Conservation (phyloP, 2,797 vertebrate species). For the Hemibagrus guttatus region DNA sequence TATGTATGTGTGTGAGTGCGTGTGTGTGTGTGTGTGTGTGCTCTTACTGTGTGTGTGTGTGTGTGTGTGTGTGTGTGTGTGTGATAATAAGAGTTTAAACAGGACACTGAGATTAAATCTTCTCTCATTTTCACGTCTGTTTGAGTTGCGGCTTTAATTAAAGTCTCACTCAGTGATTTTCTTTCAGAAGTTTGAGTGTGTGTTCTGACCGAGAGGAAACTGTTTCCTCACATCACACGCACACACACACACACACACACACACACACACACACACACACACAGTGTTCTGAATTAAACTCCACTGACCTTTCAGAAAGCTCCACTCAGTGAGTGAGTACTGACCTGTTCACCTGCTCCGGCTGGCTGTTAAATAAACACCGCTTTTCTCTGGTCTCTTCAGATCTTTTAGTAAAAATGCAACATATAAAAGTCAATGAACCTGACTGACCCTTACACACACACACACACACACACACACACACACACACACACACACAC, state of each 20-base stretch:
- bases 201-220: neutral
- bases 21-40: too few relatives aligned
- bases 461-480: neutral
- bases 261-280: neutral
- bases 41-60: conserved; percentile 10
- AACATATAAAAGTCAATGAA: neutral
- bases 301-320: neutral
- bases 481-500: neutral
- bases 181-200: neutral
- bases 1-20: too few relatives aligned
- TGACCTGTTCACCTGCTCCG: neutral
- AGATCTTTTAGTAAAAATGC: neutral
- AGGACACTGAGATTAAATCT: neutral
- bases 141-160: neutral
- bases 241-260: neutral
- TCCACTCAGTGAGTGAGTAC: neutral
- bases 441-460: neutral
- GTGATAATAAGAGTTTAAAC: neutral
- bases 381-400: neutral
- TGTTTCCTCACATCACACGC: neutral
- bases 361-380: neutral
- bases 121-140: neutral
- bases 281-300: neutral
- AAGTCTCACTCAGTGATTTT: neutral
- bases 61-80: neutral